Conservation (phyloP, 2,113 vertebrate species). For the Gnathonemus longibarbis region DNA sequence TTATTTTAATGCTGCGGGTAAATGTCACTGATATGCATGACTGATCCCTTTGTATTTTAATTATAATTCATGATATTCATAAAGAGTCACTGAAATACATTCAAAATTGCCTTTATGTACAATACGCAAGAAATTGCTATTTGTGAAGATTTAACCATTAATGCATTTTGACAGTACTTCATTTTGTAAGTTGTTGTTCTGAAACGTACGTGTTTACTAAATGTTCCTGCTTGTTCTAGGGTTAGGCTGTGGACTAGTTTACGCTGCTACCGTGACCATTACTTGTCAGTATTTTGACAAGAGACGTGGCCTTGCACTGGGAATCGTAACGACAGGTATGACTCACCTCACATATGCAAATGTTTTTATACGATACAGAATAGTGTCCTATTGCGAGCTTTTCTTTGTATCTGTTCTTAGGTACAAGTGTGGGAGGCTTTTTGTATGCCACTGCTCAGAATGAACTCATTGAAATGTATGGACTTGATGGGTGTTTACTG, state of each 20-base stretch:
- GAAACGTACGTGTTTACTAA: not conserved
- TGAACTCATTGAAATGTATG: slow-evolving; percentile 67
- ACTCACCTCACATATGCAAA: not conserved
- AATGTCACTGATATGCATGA: not conserved
- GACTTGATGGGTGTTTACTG: slow-evolving; percentile 75
- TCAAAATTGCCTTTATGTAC: not conserved
- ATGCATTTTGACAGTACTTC: not conserved
- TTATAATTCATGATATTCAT: not conserved
- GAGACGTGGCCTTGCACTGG: slow-evolving; percentile 74
- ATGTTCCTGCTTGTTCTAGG: slow-evolving; percentile 47
- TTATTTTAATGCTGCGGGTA: not conserved
- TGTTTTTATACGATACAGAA: not conserved
- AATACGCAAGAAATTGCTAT: not conserved
- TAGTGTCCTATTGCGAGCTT: not conserved
- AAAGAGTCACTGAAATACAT: not conserved
- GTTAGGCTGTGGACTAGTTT: slow-evolving; percentile 75
- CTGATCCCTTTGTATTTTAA: not conserved
- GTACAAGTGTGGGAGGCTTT: slow-evolving; percentile 76
- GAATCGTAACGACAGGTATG: slow-evolving; percentile 78
- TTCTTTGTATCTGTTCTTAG: slow-evolving; percentile 39
- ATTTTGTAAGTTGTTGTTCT: not conserved
- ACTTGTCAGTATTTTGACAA: slow-evolving; percentile 82
- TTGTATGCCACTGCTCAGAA: slow-evolving; percentile 73
- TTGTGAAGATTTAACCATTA: not conserved
- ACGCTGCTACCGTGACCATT: slow-evolving; percentile 77